Evolutionary conservation across 1,140 invertebrate species (phyloP).

Genomic region (Pachypsylla venusta): DNA sequence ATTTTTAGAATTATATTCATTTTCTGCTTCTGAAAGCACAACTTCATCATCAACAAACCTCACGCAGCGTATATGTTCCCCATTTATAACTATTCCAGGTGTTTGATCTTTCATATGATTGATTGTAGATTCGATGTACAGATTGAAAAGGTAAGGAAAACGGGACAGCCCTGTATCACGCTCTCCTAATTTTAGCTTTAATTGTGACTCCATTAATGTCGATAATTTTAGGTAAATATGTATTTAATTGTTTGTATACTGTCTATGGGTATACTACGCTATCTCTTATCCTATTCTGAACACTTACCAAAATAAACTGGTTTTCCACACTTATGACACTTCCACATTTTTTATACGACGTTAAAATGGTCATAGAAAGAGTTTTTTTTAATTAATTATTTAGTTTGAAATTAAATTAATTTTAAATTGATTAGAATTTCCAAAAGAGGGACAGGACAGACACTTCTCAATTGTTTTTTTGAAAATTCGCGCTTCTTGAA

Average conservation of each 20-base stretch:
- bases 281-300: too few species aligned
- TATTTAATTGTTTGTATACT: too few species aligned
- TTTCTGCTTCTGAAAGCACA: neutral
- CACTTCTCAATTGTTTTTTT: too few species aligned
- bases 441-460: too few species aligned
- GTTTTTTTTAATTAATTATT: neutral
- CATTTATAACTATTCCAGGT: neutral
- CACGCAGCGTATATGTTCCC: neutral
- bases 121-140: neutral
- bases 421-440: too few species aligned
- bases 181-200: too few species aligned
- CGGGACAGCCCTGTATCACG: too few species aligned
- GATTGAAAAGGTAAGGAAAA: neutral
- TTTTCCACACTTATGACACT: constrained; percentile 74
- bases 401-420: too few species aligned
- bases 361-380: too few species aligned
- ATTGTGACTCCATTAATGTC: too few species aligned
- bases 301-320: constrained; percentile 67
- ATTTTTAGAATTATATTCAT: neutral
- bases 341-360: constrained; percentile 54
- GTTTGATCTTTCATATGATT: neutral
- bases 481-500: too few species aligned
- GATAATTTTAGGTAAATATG: neutral
- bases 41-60: neutral
- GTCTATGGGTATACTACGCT: too few species aligned